Evolutionary conservation across 1,140 invertebrate genomes (phyloP).

Genomic region (Drosophila watanabei): DNA sequence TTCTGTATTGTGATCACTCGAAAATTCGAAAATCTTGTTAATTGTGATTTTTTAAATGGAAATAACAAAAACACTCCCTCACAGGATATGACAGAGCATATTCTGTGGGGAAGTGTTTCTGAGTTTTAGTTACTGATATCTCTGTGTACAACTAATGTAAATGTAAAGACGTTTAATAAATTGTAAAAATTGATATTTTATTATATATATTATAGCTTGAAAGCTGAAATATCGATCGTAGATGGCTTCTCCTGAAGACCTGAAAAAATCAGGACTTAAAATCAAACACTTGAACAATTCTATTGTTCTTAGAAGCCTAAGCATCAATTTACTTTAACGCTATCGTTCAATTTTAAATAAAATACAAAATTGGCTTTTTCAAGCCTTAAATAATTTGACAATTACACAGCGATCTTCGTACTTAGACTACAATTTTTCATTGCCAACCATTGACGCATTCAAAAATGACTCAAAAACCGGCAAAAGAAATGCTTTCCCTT

Average conservation of each 20-base stretch:
- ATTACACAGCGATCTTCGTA: not conserved
- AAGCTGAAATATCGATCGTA: too few relatives aligned
- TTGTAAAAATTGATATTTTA: not conserved
- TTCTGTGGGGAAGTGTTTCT: not conserved
- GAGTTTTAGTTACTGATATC: not conserved
- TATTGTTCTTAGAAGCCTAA: not conserved
- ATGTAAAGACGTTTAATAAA: not conserved
- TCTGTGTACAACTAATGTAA: not conserved
- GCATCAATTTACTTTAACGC: not conserved
- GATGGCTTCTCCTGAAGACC: too few relatives aligned
- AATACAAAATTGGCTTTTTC: not conserved
- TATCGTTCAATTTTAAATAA: not conserved
- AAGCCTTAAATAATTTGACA: not conserved
- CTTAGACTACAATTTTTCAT: not conserved
- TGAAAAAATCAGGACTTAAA: too few relatives aligned
- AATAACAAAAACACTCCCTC: too few relatives aligned
- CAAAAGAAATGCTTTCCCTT: not conserved
- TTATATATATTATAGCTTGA: too few relatives aligned
- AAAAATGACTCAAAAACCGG: slow-evolving; percentile 31
- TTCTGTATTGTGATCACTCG: not conserved
- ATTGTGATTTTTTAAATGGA: too few relatives aligned
- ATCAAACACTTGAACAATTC: not conserved
- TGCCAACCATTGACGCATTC: slow-evolving; percentile 32
- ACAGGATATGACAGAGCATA: not conserved
- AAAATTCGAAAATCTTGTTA: not conserved